These are phyloP conservation scores for Tiliacea citrago DNA, from an alignment of 2,888 invertebrate genomes.

Conservation along the genomic window DNA sequence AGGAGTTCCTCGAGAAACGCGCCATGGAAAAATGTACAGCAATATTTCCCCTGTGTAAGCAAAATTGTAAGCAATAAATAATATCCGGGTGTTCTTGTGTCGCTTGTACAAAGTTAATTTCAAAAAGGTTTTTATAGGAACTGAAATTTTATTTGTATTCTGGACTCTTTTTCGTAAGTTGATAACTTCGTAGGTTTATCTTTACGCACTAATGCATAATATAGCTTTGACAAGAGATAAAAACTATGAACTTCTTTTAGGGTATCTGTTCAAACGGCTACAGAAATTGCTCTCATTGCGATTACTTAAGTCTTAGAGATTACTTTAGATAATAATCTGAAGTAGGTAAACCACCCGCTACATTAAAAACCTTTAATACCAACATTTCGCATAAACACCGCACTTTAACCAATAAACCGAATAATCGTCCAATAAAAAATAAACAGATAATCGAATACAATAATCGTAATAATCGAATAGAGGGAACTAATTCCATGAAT, in stretches of 20 bases:
- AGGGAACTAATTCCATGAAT: slow-evolving; percentile 87
- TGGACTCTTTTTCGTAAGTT: slow-evolving; percentile 33
- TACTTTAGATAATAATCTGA: slow-evolving; percentile 10
- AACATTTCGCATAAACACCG: slow-evolving; percentile 37
- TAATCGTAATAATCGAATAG: slow-evolving; percentile 85
- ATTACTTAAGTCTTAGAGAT: neutral
- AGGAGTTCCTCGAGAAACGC: slow-evolving; percentile 82
- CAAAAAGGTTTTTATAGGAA: slow-evolving; percentile 61
- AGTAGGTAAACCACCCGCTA: neutral
- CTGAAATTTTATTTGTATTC: slow-evolving; percentile 48
- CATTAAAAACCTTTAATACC: slow-evolving; percentile 42
- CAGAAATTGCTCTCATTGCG: slow-evolving; percentile 16
- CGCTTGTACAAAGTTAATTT: slow-evolving; percentile 69
- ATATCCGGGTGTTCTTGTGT: slow-evolving; percentile 71
- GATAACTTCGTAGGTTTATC: slow-evolving; percentile 34
- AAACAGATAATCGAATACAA: slow-evolving; percentile 81
- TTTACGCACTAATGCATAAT: slow-evolving; percentile 29
- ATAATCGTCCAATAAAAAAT: slow-evolving; percentile 76
- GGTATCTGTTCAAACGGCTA: neutral
- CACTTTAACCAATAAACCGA: slow-evolving; percentile 52
- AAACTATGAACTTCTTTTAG: slow-evolving; percentile 8
- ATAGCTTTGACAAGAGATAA: slow-evolving; percentile 32
- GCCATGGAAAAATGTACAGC: slow-evolving; percentile 86
- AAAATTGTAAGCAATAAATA: slow-evolving; percentile 89
- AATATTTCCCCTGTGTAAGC: slow-evolving; percentile 87